phyloP scores from a whole-genome alignment of 2,113 vertebrate species.

The zebrafish (Danio rerio) region GRCz12tu NC_133180.1:40224001-40224500 shows the following conservation, averaged over 20 bases:
- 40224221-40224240: not conserved
- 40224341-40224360: slow-evolving; percentile 15
- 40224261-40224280: slow-evolving; percentile 6
- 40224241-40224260: slow-evolving; percentile 30
- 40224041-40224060: slow-evolving; percentile 80
- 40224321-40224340: slow-evolving; percentile 32
- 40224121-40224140: slow-evolving; percentile 68
- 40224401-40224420: slow-evolving; percentile 50
- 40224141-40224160: slow-evolving; percentile 51
- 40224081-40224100: slow-evolving; percentile 56
- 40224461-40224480: slow-evolving; percentile 7
- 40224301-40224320: slow-evolving; percentile 33
- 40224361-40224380: slow-evolving; percentile 30
- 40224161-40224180: slow-evolving; percentile 42
- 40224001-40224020: slow-evolving; percentile 79
- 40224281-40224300: slow-evolving; percentile 29
- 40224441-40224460: not conserved
- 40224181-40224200: slow-evolving; percentile 43
- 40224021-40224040: slow-evolving; percentile 81
- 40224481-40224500: not conserved
- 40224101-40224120: slow-evolving; percentile 70
- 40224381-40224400: slow-evolving; percentile 35
- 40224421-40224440: slow-evolving; percentile 49
- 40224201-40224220: not conserved
- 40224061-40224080: slow-evolving; percentile 64